Base-by-base conservation (phyloP, 1,140 invertebrate genomes). In the Drosophila mauritiana region DNA sequence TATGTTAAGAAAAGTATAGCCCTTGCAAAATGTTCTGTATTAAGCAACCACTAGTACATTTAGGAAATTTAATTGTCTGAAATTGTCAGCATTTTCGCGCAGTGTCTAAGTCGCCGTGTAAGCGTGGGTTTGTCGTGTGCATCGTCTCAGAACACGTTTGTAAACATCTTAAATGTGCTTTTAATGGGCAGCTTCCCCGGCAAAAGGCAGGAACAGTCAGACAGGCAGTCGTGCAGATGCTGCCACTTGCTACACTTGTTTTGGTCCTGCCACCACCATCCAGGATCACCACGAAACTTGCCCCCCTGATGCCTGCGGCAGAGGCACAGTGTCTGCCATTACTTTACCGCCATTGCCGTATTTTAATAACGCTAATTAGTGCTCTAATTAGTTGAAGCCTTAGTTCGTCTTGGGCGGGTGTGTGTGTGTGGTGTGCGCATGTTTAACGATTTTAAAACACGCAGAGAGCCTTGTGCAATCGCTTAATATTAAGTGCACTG, bases 101-200 rank as follows among this genome's bases (percentile, higher is more conserved):
- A 37, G 81, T 62, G 59, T 37, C 36, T 1, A 7, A 22, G n/a
- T 31, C 17, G 31, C 11, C 49, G 51, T 62, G 64, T 61, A 45
- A 61, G 56, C 27, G 13, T 25, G 20, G 54, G 42, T 58, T 42
- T 7, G 58, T 58, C 61, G 64, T 86, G 68, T 76, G 79, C 61
- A 69, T 57, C 27, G 80, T 89, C 80, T 89, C 56, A 59, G 62
- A 84, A 89, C 80, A 89, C 84, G 84, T 89, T 89, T 89, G 84
- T 89, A 89, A 89, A 89, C 84, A 89, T 89, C 84, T 89, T 84
- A 89, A 89, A 89, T 89, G 84, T 89, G 77, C 85, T 89, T 89
- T 89, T 89, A 89, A 89, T 89, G 84, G 88, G 80, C 77, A 84
- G 77, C 69, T 78, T 84, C 64, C 77, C 63, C 56, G 57, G 37